phyloP scores from a whole-genome alignment of 2,113 vertebrate genomes.

The Nestor notabilis region DNA sequence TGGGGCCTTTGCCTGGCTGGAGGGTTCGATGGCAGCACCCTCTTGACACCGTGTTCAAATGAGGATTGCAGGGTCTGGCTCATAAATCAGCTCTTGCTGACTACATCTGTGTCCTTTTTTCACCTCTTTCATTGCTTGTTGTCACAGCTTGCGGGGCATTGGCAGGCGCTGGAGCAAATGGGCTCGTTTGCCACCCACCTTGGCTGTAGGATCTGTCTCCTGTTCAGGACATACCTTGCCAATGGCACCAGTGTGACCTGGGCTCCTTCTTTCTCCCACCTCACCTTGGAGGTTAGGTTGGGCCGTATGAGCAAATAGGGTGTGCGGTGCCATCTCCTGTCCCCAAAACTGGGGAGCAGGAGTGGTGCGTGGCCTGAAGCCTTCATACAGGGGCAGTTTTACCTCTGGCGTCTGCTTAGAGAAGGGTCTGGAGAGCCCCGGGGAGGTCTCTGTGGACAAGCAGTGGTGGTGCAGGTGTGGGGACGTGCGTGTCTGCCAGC shows the following conservation, averaged over 20 bases:
- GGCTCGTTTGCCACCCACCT: neutral
- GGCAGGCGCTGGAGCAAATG: neutral
- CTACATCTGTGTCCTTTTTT: accelerated
- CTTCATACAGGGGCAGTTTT: neutral
- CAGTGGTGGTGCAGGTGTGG: neutral
- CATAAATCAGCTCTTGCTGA: neutral
- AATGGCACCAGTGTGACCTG: neutral
- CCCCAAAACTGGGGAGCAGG: accelerated
- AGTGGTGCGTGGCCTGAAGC: neutral
- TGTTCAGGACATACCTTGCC: neutral
- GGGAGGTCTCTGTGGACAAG: neutral
- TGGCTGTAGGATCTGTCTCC: neutral
- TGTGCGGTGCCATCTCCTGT: accelerated
- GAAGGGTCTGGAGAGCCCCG: neutral
- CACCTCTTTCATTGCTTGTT: neutral
- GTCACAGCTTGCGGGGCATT: accelerated
- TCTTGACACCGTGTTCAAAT: neutral
- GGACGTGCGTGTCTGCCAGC: neutral
- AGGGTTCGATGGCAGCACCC: neutral
- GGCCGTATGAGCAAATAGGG: neutral
- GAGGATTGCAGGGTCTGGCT: neutral
- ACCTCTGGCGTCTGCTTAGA: neutral
- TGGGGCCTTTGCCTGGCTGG: neutral
- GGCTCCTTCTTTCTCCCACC: neutral
- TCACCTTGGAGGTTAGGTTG: neutral